Evolutionary conservation across 1,140 invertebrate species (phyloP).

Genomic region (Ridgeia piscesae): DNA sequence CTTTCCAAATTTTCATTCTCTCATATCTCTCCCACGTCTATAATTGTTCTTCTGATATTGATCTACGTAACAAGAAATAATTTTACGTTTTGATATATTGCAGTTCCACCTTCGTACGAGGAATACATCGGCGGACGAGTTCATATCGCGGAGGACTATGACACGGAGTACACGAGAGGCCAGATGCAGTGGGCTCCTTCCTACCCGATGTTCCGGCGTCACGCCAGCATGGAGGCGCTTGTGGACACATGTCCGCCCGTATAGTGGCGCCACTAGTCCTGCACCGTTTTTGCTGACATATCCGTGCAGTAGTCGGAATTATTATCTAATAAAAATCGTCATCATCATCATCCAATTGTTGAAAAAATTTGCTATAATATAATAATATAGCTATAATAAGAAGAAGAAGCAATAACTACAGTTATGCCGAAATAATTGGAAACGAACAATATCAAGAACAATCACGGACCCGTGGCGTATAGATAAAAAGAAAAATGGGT

Average conservation of each 20-base stretch:
- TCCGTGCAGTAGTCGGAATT: too few species aligned
- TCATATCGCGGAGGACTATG: conserved; percentile 11
- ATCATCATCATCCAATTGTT: too few species aligned
- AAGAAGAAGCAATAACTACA: too few species aligned
- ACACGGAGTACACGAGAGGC: conserved; percentile 16
- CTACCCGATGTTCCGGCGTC: conserved; percentile 8
- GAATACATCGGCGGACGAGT: conserved; percentile 13
- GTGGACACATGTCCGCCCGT: not conserved
- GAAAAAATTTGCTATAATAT: too few species aligned
- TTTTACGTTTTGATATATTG: not conserved
- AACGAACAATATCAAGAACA: too few species aligned
- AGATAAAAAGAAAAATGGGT: too few species aligned
- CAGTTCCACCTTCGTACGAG: conserved; percentile 10
- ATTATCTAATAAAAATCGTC: too few species aligned
- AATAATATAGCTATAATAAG: too few species aligned
- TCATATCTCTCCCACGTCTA: not conserved
- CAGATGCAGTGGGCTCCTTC: conserved; percentile 20
- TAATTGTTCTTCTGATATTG: not conserved
- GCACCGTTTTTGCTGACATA: too few species aligned
- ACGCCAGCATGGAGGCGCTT: not conserved
- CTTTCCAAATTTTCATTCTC: not conserved
- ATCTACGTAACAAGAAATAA: not conserved
- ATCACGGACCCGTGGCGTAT: too few species aligned
- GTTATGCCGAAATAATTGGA: too few species aligned
- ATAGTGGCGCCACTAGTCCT: not conserved